phyloP scores from a whole-genome alignment of 2,888 invertebrate genomes.

The Uropetala carovei region DNA sequence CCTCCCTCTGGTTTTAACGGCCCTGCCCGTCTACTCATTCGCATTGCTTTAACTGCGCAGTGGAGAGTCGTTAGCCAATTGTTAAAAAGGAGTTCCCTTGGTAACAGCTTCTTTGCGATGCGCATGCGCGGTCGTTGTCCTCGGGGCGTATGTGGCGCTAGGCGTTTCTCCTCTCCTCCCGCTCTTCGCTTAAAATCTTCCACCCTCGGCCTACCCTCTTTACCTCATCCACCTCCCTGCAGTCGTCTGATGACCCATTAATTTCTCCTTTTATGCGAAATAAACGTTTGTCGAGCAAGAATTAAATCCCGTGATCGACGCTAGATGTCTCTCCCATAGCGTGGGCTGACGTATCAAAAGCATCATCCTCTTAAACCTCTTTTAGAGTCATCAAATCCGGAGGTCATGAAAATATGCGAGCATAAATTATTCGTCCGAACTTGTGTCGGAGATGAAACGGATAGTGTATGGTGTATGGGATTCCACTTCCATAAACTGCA shows the following conservation, averaged over 20 bases:
- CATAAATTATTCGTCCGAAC: background rate
- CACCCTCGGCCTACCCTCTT: background rate
- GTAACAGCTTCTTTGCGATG: background rate
- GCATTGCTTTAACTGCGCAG: constrained; percentile 30
- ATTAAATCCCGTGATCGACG: constrained; percentile 10
- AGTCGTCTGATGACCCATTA: constrained; percentile 11
- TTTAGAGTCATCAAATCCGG: background rate
- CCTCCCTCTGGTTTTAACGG: constrained; percentile 1
- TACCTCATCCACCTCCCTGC: background rate
- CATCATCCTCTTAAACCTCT: background rate
- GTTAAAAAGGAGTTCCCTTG: background rate
- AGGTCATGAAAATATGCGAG: background rate
- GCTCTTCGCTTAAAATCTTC: background rate
- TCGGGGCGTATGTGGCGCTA: background rate
- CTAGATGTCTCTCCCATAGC: background rate
- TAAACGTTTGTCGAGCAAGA: background rate
- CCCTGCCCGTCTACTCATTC: background rate
- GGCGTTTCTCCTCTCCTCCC: background rate
- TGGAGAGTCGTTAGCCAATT: constrained; percentile 12
- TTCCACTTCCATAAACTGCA: no score
- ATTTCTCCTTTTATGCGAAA: background rate
- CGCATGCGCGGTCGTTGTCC: background rate
- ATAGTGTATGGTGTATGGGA: no score
- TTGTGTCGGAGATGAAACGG: no score
- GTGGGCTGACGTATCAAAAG: background rate